These are phyloP conservation scores for Ptilorrhoa leucosticta DNA, from an alignment of 2,113 vertebrate genomes.

Conservation along the genomic window DNA sequence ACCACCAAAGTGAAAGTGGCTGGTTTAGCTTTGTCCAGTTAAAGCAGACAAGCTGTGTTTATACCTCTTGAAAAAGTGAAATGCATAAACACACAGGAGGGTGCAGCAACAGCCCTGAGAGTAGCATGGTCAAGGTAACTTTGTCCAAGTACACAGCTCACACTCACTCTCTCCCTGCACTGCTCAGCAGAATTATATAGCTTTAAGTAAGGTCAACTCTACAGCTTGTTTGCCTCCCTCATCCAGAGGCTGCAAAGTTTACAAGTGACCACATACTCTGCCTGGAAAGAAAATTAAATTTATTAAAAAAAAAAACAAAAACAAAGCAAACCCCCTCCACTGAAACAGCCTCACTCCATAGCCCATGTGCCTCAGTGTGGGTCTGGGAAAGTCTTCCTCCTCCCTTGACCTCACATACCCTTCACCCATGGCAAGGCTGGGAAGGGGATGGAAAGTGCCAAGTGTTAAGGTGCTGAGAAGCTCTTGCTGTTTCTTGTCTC, in stretches of 20 bases:
- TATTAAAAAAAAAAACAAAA: not conserved
- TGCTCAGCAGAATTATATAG: not conserved
- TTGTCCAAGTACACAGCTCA: not conserved
- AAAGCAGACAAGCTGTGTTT: not conserved
- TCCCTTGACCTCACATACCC: not conserved
- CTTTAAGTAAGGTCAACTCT: not conserved
- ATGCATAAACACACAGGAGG: not conserved
- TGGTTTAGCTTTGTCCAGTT: not conserved
- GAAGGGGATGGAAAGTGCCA: conserved; percentile 46
- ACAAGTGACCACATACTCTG: not conserved
- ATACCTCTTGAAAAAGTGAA: not conserved
- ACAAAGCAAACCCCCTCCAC: not conserved
- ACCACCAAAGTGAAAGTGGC: not conserved
- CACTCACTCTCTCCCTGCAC: not conserved
- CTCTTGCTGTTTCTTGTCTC: not conserved
- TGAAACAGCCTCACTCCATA: not conserved
- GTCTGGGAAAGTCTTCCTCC: not conserved
- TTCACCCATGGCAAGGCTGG: not conserved
- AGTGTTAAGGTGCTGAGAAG: conserved; percentile 61
- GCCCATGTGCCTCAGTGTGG: not conserved
- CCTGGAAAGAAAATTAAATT: conserved; percentile 33
- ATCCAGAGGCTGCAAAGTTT: not conserved
- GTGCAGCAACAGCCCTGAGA: not conserved
- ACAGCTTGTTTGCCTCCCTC: not conserved
- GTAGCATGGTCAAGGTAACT: not conserved